These are phyloP conservation scores for Xenentodon cancila DNA, from an alignment of 2,797 vertebrate species.

Conservation along the genomic window DNA sequence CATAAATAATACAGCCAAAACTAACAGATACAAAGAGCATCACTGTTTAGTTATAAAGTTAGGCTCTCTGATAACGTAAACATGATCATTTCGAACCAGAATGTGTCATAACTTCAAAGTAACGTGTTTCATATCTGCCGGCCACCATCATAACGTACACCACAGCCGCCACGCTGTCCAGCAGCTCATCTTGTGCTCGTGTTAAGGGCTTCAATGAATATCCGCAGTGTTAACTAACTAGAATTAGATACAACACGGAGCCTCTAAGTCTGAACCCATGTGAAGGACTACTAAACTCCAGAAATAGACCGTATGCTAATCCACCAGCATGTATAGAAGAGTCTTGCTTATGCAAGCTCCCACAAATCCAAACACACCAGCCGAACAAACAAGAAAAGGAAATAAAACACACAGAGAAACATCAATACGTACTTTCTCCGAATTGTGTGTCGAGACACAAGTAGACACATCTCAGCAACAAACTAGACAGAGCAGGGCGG, in stretches of 20 bases:
- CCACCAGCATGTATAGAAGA: slow-evolving; percentile 64
- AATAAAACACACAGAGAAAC: slow-evolving; percentile 56
- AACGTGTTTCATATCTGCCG: not conserved
- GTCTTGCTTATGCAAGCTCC: slow-evolving; percentile 68
- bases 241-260: slow-evolving; percentile 55
- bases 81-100: not conserved
- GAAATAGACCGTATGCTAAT: slow-evolving; percentile 73
- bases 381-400: slow-evolving; percentile 53
- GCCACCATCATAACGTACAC: not conserved
- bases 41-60: not conserved
- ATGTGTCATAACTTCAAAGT: not conserved
- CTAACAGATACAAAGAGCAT: not conserved
- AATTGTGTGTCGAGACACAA: slow-evolving; percentile 41
- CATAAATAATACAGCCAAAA: slow-evolving; percentile 6
- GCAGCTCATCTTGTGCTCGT: slow-evolving; percentile 16
- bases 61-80: not conserved
- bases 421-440: slow-evolving; percentile 45
- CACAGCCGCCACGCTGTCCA: not conserved
- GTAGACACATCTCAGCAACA: slow-evolving; percentile 39
- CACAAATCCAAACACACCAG: slow-evolving; percentile 58
- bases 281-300: slow-evolving; percentile 52
- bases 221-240: slow-evolving; percentile 49
- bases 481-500: slow-evolving; percentile 24
- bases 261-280: slow-evolving; percentile 53
- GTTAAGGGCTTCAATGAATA: slow-evolving; percentile 41